phyloP scores from a whole-genome alignment of 2,113 vertebrate species.

The Larimichthys crocea region DNA sequence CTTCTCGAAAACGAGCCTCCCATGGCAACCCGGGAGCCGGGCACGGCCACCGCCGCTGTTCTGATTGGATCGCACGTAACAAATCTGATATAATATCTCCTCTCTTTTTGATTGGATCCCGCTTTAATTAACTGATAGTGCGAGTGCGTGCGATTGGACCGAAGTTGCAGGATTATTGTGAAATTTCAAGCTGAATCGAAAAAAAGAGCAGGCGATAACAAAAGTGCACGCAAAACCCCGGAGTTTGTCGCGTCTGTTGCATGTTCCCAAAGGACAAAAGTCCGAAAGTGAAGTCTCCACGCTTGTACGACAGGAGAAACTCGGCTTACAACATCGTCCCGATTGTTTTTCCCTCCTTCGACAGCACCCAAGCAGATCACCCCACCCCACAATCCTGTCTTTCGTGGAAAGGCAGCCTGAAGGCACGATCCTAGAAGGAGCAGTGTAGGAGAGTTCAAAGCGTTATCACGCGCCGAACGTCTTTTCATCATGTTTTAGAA shows the following conservation, averaged over 20 bases:
- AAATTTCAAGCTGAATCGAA: conserved; percentile 20
- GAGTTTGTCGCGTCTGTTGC: conserved; percentile 46
- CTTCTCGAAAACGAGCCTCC: conserved; percentile 56
- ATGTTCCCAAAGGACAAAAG: conserved; percentile 19
- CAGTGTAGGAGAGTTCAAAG: conserved; percentile 84
- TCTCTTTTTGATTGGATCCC: conserved; percentile 73
- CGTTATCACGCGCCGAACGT: conserved; percentile 83
- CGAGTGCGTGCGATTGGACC: conserved; percentile 58
- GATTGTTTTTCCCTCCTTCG: conserved; percentile 53
- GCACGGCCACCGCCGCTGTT: conserved; percentile 26
- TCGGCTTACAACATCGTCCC: conserved; percentile 27
- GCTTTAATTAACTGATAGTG: conserved; percentile 81
- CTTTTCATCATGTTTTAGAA: conserved; percentile 90
- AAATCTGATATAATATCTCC: conserved; percentile 73
- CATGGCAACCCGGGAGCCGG: conserved; percentile 64
- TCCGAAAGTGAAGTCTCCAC: conserved; percentile 12
- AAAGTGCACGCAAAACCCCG: background rate
- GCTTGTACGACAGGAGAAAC: conserved; percentile 11
- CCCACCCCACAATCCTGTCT: conserved; percentile 62
- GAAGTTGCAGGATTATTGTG: conserved; percentile 66
- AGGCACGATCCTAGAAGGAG: conserved; percentile 83
- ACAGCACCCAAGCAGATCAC: conserved; percentile 43
- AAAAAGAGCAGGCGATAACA: background rate
- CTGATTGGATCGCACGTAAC: conserved; percentile 74
- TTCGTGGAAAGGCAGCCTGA: conserved; percentile 76